These are phyloP conservation scores for Enteromius viviparus DNA, from an alignment of 2,797 vertebrate genomes.

Conservation along the genomic window DNA sequence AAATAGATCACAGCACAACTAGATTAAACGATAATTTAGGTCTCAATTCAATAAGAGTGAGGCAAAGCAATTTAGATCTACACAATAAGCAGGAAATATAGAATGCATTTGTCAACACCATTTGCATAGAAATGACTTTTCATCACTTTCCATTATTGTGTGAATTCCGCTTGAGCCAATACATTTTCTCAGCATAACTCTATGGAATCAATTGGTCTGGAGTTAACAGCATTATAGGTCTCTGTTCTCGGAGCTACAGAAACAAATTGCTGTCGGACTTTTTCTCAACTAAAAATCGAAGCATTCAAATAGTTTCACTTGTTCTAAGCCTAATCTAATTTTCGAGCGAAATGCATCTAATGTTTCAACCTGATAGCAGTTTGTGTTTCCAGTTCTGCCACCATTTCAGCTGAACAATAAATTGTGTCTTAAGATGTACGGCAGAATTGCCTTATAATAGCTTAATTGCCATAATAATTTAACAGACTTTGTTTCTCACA, in stretches of 20 bases:
- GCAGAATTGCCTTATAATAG: slow-evolving; percentile 20
- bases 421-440: slow-evolving; percentile 2
- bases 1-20: slow-evolving; percentile 75
- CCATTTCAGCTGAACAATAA: slow-evolving; percentile 32
- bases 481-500: slow-evolving; percentile 10
- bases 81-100: slow-evolving; percentile 70
- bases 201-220: slow-evolving; percentile 60
- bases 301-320: slow-evolving; percentile 48
- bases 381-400: slow-evolving; percentile 41
- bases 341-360: slow-evolving; percentile 7
- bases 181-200: slow-evolving; percentile 57
- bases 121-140: slow-evolving; percentile 83
- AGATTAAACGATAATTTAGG: slow-evolving; percentile 79
- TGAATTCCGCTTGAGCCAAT: slow-evolving; percentile 61
- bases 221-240: slow-evolving; percentile 63
- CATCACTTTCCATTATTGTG: slow-evolving; percentile 61
- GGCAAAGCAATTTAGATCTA: slow-evolving; percentile 69
- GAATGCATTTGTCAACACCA: slow-evolving; percentile 77
- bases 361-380: slow-evolving; percentile 32
- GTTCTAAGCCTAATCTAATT: slow-evolving; percentile 50
- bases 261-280: slow-evolving; percentile 41
- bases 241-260: slow-evolving; percentile 43
- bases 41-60: slow-evolving; percentile 72
- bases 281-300: slow-evolving; percentile 53
- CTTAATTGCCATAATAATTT: slow-evolving; percentile 7